These are phyloP conservation scores for Hystrix brachyura DNA, from an alignment of 2,113 vertebrate species.

Conservation along the genomic window DNA sequence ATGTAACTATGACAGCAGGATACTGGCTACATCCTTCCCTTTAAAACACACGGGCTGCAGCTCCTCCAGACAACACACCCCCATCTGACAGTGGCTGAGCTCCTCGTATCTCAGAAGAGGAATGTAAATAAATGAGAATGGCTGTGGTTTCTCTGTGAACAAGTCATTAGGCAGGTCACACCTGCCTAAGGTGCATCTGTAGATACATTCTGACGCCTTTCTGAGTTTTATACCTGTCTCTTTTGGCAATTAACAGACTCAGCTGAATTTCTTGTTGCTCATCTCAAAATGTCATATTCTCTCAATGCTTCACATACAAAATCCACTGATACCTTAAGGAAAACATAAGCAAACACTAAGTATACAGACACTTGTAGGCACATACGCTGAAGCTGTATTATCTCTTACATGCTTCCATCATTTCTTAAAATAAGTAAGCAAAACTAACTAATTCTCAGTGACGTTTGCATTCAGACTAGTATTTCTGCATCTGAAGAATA, in stretches of 20 bases:
- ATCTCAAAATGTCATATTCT: constrained; percentile 76
- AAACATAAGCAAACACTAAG: constrained; percentile 68
- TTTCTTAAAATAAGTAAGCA: constrained; percentile 27
- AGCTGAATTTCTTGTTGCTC: constrained; percentile 64
- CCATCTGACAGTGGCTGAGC: neutral
- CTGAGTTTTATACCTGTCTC: constrained; percentile 64
- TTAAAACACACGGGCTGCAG: neutral
- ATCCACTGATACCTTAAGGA: constrained; percentile 56
- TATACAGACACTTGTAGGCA: constrained; percentile 51
- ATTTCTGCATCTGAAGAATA: neutral
- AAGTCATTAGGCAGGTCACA: constrained; percentile 52
- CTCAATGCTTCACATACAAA: neutral
- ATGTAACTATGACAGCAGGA: neutral
- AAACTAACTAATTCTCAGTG: neutral
- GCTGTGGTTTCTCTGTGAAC: constrained; percentile 11
- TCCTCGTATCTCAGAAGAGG: neutral
- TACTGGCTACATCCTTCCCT: neutral
- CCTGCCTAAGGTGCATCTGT: constrained; percentile 43
- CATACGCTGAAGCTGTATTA: constrained; percentile 47
- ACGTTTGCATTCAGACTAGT: neutral
- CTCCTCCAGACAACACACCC: neutral
- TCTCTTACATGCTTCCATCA: constrained; percentile 5
- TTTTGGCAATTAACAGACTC: constrained; percentile 70
- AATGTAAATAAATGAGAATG: constrained; percentile 49
- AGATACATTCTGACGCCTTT: constrained; percentile 9